Conservation (phyloP, 2,113 vertebrate species). For the Sinocyclocheilus grahami region DNA sequence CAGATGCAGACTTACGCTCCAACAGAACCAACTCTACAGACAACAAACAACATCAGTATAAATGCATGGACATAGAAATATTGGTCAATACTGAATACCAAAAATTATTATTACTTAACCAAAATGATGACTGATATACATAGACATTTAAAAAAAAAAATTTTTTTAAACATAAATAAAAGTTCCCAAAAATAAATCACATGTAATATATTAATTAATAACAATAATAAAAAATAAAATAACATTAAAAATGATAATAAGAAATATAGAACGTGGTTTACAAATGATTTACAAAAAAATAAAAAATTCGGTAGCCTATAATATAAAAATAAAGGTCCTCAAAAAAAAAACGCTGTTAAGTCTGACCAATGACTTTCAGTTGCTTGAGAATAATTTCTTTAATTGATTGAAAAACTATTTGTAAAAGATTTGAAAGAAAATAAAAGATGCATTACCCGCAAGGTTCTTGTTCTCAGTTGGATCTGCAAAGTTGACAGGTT, state of each 20-base stretch:
- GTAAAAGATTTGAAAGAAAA: not conserved
- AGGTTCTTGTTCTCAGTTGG: conserved; percentile 69
- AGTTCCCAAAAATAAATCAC: no score
- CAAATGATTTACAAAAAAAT: no score
- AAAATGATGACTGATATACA: not conserved
- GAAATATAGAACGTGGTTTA: no score
- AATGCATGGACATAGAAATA: not conserved
- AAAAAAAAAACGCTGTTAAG: no score
- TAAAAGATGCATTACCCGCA: conserved; percentile 71
- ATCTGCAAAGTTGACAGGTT: conserved; percentile 74
- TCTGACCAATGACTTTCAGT: no score
- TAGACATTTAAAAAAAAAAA: no score
- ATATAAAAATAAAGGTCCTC: no score
- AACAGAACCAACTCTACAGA: conserved; percentile 79
- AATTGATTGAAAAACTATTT: no score
- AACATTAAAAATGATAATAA: no score
- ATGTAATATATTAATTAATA: not conserved
- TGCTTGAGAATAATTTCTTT: no score
- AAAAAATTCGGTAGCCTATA: no score
- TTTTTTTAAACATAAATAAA: not conserved
- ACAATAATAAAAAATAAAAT: no score
- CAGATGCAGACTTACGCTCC: conserved; percentile 77
- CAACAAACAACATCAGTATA: not conserved
- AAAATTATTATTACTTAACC: not conserved
- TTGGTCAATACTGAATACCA: not conserved